Evolutionary conservation across 2,113 vertebrate genomes (phyloP), one percentile per base, ranked within the genome.

Genomic region (Pseudonaja textilis): DNA sequence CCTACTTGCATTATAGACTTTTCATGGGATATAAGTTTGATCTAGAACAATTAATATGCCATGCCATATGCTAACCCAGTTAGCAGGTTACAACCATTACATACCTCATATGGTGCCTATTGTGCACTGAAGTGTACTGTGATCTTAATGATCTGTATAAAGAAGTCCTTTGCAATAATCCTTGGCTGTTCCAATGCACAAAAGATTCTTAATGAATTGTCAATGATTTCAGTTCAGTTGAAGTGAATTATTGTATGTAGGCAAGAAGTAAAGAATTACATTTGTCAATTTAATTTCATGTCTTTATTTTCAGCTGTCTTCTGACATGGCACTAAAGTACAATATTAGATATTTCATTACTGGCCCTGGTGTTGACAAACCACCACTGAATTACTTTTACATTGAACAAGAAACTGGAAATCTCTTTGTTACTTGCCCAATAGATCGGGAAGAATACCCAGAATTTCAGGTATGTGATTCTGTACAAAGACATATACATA

Each of bases 361-460:
- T 87, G 99, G 99, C 87, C 96, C 97, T 0, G 99, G 99, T 45
- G 96, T 97, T 16, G 86, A 98, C 88, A 54, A 95, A 93, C 50
- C 95, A 29, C 99, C 99, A 34, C 18, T 95, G 8, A 96, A 94
- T 20, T 91, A 99, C 89, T 99, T 99, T 95, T 95, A 20, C 23
- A 96, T 99, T 39, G 56, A 98, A 6, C 89, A 0, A 34, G 1
- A 97, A 0, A 97, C 96, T 3, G 98, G 98, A 26, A 97, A 97
- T 93, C 96, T 99, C 89, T 96, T 5, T 55, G 96, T 98, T 93
- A 97, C 97, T 57, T 39, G 88, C n/a, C 0, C 96, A 0, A 95
- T 99, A 29, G 99, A 99, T 93, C 98, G 99, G 47, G 99, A 99
- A 93, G 25, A 96, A 20, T 98, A 96, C 94, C 95, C 98, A 11